Evolutionary conservation across 53 echinoderm and acorn worm genomes (phyloP).

Genomic region (Zoroaster sp.): DNA sequence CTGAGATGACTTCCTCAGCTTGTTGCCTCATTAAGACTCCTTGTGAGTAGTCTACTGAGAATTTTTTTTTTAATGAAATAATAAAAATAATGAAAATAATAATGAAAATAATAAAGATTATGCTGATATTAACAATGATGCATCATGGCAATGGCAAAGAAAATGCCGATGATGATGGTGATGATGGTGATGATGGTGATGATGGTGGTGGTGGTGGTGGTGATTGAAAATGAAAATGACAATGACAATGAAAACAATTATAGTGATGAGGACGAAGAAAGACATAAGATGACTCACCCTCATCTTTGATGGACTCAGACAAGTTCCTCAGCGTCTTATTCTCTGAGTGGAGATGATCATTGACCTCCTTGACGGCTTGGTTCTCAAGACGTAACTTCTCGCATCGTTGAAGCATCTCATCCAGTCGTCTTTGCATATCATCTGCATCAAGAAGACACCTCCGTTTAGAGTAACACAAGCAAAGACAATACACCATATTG

Average conservation of each 20-base stretch:
- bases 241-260: background rate
- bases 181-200: too few relatives aligned
- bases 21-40: conserved; percentile 69
- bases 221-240: background rate
- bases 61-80: too few relatives aligned
- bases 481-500: too few relatives aligned
- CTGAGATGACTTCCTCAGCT: conserved; percentile 75
- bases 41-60: conserved; percentile 28
- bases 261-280: background rate
- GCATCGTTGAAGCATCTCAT: conserved; percentile 48
- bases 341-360: conserved; percentile 75
- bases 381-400: conserved; percentile 79
- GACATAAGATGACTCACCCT: conserved; percentile 54
- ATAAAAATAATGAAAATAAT: too few relatives aligned
- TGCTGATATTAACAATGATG: too few relatives aligned
- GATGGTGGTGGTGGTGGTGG: background rate
- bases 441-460: background rate
- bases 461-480: too few relatives aligned
- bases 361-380: conserved; percentile 74
- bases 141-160: too few relatives aligned
- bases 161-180: too few relatives aligned
- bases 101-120: too few relatives aligned
- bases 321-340: conserved; percentile 70
- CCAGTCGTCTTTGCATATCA: background rate
- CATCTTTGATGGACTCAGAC: conserved; percentile 64